phyloP scores from a whole-genome alignment of 2,888 invertebrate species.

The Atethmia centrago region DNA sequence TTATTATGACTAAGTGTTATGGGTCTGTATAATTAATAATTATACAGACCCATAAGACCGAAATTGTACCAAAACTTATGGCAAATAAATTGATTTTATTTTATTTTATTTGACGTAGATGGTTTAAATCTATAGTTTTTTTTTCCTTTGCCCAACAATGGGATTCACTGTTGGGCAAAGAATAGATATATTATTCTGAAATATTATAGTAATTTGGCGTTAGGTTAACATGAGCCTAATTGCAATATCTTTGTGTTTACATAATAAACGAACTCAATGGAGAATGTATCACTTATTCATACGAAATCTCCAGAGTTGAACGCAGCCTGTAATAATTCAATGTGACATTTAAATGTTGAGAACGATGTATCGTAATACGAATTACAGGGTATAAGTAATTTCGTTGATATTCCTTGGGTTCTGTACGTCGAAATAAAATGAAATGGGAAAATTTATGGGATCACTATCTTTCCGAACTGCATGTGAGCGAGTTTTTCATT shows the following conservation, averaged over 20 bases:
- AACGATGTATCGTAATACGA: conserved; percentile 21
- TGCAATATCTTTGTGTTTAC: conserved; percentile 10
- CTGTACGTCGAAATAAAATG: neutral
- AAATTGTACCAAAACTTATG: too few species aligned
- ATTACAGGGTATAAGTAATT: neutral
- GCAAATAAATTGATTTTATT: too few species aligned
- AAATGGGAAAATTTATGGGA: neutral
- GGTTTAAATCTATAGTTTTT: neutral
- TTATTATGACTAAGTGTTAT: too few species aligned
- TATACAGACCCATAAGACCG: too few species aligned
- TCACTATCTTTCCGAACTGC: neutral
- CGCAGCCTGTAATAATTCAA: conserved; percentile 10
- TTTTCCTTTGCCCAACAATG: too few species aligned
- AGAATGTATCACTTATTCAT: conserved; percentile 30
- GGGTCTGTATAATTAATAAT: too few species aligned
- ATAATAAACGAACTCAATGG: conserved; percentile 26
- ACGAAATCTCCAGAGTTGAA: conserved; percentile 11
- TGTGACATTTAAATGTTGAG: conserved; percentile 32
- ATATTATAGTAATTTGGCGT: neutral
- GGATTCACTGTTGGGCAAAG: neutral
- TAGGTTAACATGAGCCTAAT: neutral
- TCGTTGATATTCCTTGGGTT: neutral
- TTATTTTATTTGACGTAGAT: too few species aligned
- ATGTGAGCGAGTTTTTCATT: neutral
- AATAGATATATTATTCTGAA: neutral